phyloP scores from a whole-genome alignment of 1,140 invertebrate species.

The Lordiphosa clarofinis region DNA sequence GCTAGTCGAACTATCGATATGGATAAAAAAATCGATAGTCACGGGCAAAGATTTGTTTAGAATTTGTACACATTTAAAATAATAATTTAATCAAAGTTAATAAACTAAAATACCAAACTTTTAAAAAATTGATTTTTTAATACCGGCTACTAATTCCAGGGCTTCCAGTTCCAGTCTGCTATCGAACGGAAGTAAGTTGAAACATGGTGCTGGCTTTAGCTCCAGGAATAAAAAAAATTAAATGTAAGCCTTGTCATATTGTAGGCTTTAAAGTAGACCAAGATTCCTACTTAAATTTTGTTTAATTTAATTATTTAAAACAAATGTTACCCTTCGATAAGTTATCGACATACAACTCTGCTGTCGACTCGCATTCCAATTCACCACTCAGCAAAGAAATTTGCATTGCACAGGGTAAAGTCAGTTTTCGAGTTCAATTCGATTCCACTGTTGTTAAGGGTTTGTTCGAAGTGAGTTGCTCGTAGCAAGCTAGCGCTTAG shows the following conservation, averaged over 20 bases:
- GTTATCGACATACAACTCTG: constrained; percentile 34
- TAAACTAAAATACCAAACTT: too few species aligned
- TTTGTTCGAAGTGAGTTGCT: constrained; percentile 79
- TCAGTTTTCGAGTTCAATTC: constrained; percentile 50
- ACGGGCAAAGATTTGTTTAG: neutral
- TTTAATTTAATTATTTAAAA: too few species aligned
- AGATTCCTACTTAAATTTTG: too few species aligned
- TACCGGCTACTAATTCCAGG: constrained; percentile 28
- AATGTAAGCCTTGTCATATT: too few species aligned
- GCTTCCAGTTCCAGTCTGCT: constrained; percentile 25
- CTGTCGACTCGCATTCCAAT: constrained; percentile 32
- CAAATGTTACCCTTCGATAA: too few species aligned
- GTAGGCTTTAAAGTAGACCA: too few species aligned
- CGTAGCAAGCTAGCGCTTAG: neutral
- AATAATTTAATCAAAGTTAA: too few species aligned
- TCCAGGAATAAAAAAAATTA: too few species aligned
- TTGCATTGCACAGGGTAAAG: constrained; percentile 36
- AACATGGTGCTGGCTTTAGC: too few species aligned
- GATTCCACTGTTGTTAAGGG: constrained; percentile 77
- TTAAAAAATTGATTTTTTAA: too few species aligned
- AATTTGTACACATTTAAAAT: neutral
- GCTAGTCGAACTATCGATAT: neutral
- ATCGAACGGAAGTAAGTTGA: constrained; percentile 2
- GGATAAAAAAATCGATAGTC: neutral
- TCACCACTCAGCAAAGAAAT: constrained; percentile 25